Conservation (phyloP, 2,888 invertebrate species). For the Zele albiditarsus region DNA sequence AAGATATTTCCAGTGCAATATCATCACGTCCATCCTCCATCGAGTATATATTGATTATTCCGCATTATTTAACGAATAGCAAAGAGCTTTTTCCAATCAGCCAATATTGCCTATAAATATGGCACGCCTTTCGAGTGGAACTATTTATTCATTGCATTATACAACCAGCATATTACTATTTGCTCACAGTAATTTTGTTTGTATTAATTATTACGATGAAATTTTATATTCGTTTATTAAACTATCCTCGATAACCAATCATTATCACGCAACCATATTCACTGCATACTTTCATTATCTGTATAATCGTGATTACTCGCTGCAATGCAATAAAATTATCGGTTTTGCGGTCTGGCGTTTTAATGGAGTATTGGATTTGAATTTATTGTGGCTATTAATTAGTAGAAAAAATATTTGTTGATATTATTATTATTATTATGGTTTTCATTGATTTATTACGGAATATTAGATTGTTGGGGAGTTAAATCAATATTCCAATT, state of each 20-base stretch:
- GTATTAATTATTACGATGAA: neutral
- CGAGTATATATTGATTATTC: constrained; percentile 27
- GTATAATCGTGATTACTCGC: neutral
- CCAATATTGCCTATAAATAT: constrained; percentile 14
- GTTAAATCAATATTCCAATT: neutral
- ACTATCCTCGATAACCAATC: neutral
- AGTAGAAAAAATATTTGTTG: neutral
- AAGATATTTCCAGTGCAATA: constrained; percentile 33
- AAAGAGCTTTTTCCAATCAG: constrained; percentile 15
- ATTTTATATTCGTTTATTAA: neutral
- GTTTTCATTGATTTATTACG: neutral
- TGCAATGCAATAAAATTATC: neutral
- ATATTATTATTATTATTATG: neutral
- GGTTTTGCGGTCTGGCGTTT: neutral
- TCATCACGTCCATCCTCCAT: constrained; percentile 6
- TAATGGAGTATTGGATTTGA: neutral
- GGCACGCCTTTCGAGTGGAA: neutral
- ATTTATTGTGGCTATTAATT: neutral
- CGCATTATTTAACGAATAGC: neutral
- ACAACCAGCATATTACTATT: neutral
- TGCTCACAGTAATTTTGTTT: neutral
- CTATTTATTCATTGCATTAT: neutral
- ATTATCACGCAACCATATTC: neutral
- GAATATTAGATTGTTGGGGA: neutral
- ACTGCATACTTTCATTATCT: neutral